Conservation (phyloP, 2,888 invertebrate genomes). For the Onthophagus sagittarius region DNA sequence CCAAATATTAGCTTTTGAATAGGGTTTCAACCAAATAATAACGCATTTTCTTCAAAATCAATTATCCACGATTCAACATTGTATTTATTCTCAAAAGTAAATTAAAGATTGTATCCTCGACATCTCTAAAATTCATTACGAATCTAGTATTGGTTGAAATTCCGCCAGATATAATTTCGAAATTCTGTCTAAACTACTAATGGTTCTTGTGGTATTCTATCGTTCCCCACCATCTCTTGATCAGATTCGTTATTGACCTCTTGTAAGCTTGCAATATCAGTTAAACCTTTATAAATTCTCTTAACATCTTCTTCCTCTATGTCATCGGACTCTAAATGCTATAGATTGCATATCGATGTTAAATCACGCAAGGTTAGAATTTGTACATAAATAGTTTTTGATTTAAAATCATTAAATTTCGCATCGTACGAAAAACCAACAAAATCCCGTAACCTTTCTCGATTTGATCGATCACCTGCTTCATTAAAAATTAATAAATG, state of each 20-base stretch:
- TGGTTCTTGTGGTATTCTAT: background rate
- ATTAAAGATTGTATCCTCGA: background rate
- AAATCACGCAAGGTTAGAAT: no score
- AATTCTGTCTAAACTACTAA: background rate
- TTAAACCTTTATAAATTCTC: no score
- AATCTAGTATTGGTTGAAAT: background rate
- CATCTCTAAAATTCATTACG: background rate
- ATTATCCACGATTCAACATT: slow-evolving; percentile 24
- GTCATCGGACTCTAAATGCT: no score
- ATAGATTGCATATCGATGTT: no score
- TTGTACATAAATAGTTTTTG: no score
- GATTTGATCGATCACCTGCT: no score
- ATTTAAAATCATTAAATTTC: no score
- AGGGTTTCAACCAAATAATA: slow-evolving; percentile 20
- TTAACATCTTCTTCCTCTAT: no score
- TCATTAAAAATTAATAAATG: no score
- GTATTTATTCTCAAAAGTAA: slow-evolving; percentile 5
- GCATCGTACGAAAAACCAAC: no score
- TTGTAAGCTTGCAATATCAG: background rate
- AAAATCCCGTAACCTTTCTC: no score
- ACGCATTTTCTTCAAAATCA: slow-evolving; percentile 25
- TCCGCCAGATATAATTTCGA: background rate
- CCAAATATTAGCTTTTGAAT: slow-evolving; percentile 25
- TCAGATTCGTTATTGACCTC: background rate
- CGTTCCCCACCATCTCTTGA: background rate